phyloP scores from a whole-genome alignment of 2,888 invertebrate species.

The Ectemnius cavifrons region DNA sequence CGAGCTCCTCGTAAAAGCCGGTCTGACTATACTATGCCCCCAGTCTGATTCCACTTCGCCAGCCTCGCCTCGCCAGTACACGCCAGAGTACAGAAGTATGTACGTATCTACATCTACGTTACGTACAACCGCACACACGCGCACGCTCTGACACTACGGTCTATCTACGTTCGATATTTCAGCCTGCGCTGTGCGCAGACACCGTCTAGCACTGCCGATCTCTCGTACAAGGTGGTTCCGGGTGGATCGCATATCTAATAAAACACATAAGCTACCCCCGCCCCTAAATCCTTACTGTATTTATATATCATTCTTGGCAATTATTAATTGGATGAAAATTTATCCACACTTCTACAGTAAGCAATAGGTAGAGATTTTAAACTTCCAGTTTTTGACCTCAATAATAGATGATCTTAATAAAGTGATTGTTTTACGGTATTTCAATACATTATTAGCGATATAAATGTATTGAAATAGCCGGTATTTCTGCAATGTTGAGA shows the following conservation, averaged over 20 bases:
- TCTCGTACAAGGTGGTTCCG: slow-evolving; percentile 15
- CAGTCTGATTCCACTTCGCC: background rate
- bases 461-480: too few species aligned
- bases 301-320: too few species aligned
- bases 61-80: background rate
- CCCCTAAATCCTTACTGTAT: too few species aligned
- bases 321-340: too few species aligned
- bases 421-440: too few species aligned
- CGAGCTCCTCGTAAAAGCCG: slow-evolving; percentile 52
- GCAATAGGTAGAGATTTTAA: slow-evolving; percentile 6
- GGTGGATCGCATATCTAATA: background rate
- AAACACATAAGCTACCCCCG: too few species aligned
- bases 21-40: slow-evolving; percentile 27
- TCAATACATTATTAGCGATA: too few species aligned
- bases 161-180: slow-evolving; percentile 27
- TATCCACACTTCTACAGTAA: background rate
- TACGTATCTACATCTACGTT: background rate
- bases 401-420: too few species aligned
- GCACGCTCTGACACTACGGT: slow-evolving; percentile 22
- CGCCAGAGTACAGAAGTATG: background rate
- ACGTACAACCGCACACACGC: slow-evolving; percentile 8
- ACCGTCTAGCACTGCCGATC: slow-evolving; percentile 35
- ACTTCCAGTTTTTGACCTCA: too few species aligned
- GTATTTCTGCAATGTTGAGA: too few species aligned
- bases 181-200: slow-evolving; percentile 42